Evolutionary conservation across 2,797 vertebrate genomes (phyloP), one percentile per base, ranked within the genome.

Genomic region (Tangara arthus): DNA sequence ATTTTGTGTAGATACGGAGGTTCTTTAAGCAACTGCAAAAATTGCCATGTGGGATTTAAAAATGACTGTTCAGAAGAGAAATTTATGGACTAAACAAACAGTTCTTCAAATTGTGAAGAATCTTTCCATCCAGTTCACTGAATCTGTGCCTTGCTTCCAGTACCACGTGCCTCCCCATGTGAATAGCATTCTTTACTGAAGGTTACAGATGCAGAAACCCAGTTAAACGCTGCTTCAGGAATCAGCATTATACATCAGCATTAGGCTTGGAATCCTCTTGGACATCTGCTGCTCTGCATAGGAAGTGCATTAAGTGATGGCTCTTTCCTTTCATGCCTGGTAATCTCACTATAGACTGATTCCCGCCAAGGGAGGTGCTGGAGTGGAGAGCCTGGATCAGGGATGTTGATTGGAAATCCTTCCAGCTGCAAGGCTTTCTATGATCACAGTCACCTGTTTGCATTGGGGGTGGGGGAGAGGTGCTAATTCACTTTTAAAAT

Each of bases 211-310:
- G 82, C 93, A 94, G 85, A 95, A 96, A 77, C 78, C 71, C 73
- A 75, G 86, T 94, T 95, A 91, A 89, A 68, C 60, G 88, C 93
- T 87, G 88, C 88, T 95, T 91, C 87, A 94, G 88, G 77, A 96
- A 86, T 89, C 66, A 34, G 90, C 85, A 30, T 94, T 93, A 78
- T 26, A 2, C 32, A n/a, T 83, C 65, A 41, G 93, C 89, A 81
- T 95, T 94, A 94, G 90, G 88, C 90, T 73, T 87, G 86, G 77
- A 82, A 94, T 95, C 88, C 88, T 79, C 73, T 84, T 82, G 93
- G 92, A 94, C 88, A 95, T 95, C 96, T 95, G 92, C 88, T 94
- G 78, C 83, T 89, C 27, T 79, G 86, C 44, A 21, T 11, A 77
- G 88, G 81, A 82, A 82, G 49, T 82, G 82, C 82, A 76, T 95